These are phyloP conservation scores for Drosophila sturtevanti DNA, from an alignment of 1,140 invertebrate genomes.

Conservation along the genomic window DNA sequence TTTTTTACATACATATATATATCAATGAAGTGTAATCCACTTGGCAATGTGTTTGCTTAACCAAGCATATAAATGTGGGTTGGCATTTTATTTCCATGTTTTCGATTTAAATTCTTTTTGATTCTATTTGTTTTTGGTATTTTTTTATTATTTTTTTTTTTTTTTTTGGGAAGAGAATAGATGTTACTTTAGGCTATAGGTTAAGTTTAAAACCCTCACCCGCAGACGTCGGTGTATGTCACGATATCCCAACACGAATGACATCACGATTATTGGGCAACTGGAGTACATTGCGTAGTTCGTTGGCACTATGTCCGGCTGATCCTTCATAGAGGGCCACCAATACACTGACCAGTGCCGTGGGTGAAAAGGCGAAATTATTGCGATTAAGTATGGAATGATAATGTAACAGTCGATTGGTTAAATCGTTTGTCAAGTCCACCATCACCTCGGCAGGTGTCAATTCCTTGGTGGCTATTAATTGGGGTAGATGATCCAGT, in stretches of 20 bases:
- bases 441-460: constrained; percentile 89
- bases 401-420: constrained; percentile 87
- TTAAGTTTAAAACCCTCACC: constrained; percentile 84
- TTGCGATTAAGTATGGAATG: constrained; percentile 87
- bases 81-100: constrained; percentile 28
- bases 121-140: too few relatives aligned
- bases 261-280: constrained; percentile 88
- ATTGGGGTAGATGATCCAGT: constrained; percentile 55
- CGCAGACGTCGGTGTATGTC: constrained; percentile 90
- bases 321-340: constrained; percentile 90
- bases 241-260: constrained; percentile 89
- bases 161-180: not conserved
- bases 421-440: constrained; percentile 90
- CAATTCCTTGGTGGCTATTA: constrained; percentile 58
- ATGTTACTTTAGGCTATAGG: constrained; percentile 38
- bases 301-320: constrained; percentile 86
- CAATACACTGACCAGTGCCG: constrained; percentile 89
- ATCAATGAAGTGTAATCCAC: constrained; percentile 55
- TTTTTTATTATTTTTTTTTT: not conserved
- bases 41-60: constrained; percentile 43
- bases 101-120: not conserved
- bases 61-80: constrained; percentile 64
- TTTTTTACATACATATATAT: constrained; percentile 27
- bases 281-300: constrained; percentile 87
- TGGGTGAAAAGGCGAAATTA: constrained; percentile 93